Evolutionary conservation across 2,888 invertebrate genomes (phyloP).

Genomic region (Tetheella fluctuosa): DNA sequence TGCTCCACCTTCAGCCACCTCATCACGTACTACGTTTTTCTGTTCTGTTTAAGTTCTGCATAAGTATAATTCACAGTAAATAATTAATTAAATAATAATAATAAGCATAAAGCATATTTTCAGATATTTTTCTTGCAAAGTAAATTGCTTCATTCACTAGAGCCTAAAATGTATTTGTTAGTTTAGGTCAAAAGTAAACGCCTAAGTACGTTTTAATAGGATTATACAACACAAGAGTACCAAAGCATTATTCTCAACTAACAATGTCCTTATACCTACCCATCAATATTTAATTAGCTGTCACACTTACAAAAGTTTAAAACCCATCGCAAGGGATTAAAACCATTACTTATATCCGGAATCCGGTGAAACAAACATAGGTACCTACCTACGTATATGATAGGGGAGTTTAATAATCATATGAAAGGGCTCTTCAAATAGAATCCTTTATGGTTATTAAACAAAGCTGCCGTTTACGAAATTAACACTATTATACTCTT

Average conservation of each 20-base stretch:
- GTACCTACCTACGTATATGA: constrained; percentile 3
- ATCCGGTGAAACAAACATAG: constrained; percentile 21
- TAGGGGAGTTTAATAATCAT: constrained; percentile 17
- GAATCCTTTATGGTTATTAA: constrained; percentile 52
- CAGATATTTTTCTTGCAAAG: too few relatives aligned
- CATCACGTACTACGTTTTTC: too few relatives aligned
- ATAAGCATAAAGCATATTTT: too few relatives aligned
- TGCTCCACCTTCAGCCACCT: too few relatives aligned
- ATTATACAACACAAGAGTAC: background rate
- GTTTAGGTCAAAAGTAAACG: too few relatives aligned
- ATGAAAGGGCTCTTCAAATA: constrained; percentile 34
- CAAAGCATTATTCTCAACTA: constrained; percentile 1
- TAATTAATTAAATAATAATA: too few relatives aligned
- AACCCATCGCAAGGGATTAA: constrained; percentile 28
- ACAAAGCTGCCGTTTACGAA: constrained; percentile 63
- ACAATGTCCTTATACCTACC: background rate
- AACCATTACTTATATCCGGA: constrained; percentile 20
- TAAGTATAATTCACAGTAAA: too few relatives aligned
- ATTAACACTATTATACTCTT: constrained; percentile 69
- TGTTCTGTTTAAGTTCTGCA: too few relatives aligned
- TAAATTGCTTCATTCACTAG: too few relatives aligned
- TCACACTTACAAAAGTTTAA: constrained; percentile 19
- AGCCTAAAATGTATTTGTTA: too few relatives aligned
- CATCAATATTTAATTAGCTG: constrained; percentile 20
- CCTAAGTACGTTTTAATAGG: background rate